Evolutionary conservation across 2,113 vertebrate genomes (phyloP), one percentile per base, ranked within the genome.

Genomic region (Petrocephalus zakoni): DNA sequence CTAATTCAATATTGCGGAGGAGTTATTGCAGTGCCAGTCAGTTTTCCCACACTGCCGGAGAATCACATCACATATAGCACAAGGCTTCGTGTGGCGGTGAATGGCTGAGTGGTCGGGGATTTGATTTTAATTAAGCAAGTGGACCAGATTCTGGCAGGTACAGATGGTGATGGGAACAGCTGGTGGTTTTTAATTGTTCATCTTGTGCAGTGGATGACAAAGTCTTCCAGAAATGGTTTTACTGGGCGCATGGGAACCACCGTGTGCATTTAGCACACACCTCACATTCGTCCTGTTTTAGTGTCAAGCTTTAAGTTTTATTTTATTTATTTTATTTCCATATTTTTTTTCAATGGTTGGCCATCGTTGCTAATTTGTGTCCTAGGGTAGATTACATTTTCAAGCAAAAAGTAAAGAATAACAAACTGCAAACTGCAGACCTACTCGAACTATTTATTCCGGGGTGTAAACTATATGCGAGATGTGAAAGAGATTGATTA

Each of bases 81-180:
- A 49, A 52, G 10, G 49, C 52, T 6, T 29, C 10, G 82, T 82
- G 51, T 21, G 17, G 51, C 0, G 47, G 34, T 78, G 34, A 37
- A 78, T 78, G 72, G 34, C 37, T 78, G n/a, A 42, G 34, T 34
- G 72, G 84, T 8, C 56, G 29, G 84, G 81, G 87, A 81, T 34
- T 56, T 81, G 47, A 46, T 55, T 82, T 46, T 82, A 42, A 88
- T 55, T 55, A 51, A 81, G 52, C 34, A 55, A 88, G 87, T 55
- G 9, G 87, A 42, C 17, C 72, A 88, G 72, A 21, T 42, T 88
- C 47, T 88, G 86, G 29, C 86, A 56, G 84, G 84, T 86, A 56
- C 84, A 86, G 49, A 86, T 86, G 53, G 86, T 10, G 53, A 61
- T 46, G 55, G 64, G 86, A 87, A 87, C 86, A 87, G 53, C 86